Evolutionary conservation across 2,888 invertebrate species (phyloP).

Genomic region (Parnassius glacialis): DNA sequence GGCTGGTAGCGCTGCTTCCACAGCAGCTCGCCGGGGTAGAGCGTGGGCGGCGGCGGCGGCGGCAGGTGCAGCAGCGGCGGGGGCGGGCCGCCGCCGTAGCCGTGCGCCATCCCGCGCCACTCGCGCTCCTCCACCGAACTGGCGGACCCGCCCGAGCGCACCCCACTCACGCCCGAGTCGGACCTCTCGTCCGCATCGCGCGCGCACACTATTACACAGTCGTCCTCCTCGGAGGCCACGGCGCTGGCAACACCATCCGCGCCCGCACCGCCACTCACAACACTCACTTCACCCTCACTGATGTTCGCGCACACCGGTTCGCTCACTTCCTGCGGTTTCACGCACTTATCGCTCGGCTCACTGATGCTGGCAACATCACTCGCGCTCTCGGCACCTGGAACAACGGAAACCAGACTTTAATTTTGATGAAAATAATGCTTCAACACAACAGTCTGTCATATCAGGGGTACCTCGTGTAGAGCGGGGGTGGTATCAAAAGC

Average conservation of each 20-base stretch:
- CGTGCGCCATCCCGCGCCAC: constrained; percentile 87
- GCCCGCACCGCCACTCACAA: constrained; percentile 68
- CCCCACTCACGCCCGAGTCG: constrained; percentile 88
- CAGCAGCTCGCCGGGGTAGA: constrained; percentile 78
- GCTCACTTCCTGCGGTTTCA: constrained; percentile 57
- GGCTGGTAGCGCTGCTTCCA: constrained; percentile 83
- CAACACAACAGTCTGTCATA: too few species aligned
- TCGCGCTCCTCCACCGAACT: constrained; percentile 89
- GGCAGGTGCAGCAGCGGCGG: constrained; percentile 74
- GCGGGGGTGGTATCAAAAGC: too few species aligned
- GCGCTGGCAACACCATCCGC: constrained; percentile 77
- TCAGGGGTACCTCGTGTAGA: constrained; percentile 50
- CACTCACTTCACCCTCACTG: constrained; percentile 68
- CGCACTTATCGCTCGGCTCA: constrained; percentile 71
- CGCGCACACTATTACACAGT: constrained; percentile 84
- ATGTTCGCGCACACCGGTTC: constrained; percentile 46
- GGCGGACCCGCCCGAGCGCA: constrained; percentile 86
- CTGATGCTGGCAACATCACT: constrained; percentile 69
- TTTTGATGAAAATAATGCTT: neutral
- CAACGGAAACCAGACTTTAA: constrained; percentile 40
- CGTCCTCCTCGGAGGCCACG: constrained; percentile 83
- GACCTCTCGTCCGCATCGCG: constrained; percentile 80
- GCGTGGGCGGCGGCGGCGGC: constrained; percentile 75
- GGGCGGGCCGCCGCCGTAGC: constrained; percentile 84
- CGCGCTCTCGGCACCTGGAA: constrained; percentile 74